Conservation (phyloP, 2,888 invertebrate genomes). For the Patella depressa region DNA sequence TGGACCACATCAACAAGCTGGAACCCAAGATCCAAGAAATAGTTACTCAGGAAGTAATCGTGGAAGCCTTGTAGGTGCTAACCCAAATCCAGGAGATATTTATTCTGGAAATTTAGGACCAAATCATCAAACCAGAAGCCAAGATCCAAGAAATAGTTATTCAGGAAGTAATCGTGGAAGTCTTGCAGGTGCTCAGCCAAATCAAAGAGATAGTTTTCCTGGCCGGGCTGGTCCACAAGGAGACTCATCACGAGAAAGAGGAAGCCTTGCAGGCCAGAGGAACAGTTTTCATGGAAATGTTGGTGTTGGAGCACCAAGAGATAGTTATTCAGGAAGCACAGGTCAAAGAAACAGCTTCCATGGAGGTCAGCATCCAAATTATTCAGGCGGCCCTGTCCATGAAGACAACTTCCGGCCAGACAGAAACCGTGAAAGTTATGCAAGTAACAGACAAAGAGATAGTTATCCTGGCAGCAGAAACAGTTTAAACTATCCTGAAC, state of each 20-base stretch:
- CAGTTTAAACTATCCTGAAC: background rate
- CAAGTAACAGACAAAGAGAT: background rate
- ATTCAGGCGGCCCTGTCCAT: conserved; percentile 11
- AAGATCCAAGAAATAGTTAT: conserved; percentile 7
- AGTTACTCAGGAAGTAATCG: conserved; percentile 4
- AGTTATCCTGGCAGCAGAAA: background rate
- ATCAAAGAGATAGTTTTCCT: conserved; percentile 14
- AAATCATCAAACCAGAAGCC: background rate
- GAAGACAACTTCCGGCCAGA: background rate
- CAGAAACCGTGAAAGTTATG: background rate
- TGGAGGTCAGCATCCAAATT: conserved; percentile 12
- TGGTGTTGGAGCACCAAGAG: background rate
- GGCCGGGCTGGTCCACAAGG: background rate
- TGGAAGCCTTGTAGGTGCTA: conserved; percentile 6
- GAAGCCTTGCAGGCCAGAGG: no score
- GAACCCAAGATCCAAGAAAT: background rate
- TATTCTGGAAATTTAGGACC: conserved; percentile 6
- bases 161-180: conserved; percentile 12
- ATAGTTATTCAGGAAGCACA: background rate
- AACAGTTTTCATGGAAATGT: background rate
- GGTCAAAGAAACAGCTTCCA: conserved; percentile 16
- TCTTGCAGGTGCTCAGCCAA: conserved; percentile 12
- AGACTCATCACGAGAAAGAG: no score
- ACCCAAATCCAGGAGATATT: conserved; percentile 17
- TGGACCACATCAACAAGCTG: background rate